These are phyloP conservation scores for Drosophila sproati DNA, from an alignment of 1,140 invertebrate genomes.

Conservation along the genomic window DNA sequence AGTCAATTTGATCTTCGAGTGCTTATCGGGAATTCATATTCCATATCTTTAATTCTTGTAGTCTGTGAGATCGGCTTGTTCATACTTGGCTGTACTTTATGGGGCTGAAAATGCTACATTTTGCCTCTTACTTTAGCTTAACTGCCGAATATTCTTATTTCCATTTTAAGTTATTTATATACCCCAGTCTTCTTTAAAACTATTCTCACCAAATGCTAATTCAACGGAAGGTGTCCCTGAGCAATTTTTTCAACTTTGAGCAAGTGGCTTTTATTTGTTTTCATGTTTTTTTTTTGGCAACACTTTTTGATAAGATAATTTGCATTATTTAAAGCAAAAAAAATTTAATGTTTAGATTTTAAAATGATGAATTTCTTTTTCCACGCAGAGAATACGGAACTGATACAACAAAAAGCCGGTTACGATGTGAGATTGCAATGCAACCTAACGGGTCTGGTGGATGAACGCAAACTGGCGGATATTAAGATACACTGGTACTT, in stretches of 20 bases:
- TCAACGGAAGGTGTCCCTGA: background rate
- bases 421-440: constrained; percentile 74
- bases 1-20: too few species aligned
- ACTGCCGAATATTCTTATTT: too few species aligned
- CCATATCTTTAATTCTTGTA: too few species aligned
- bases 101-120: too few species aligned
- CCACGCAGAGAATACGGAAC: constrained; percentile 69
- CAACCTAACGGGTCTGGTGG: constrained; percentile 67
- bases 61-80: too few species aligned
- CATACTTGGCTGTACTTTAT: too few species aligned
- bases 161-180: too few species aligned
- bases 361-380: constrained; percentile 7
- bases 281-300: constrained; percentile 41
- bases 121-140: too few species aligned
- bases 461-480: constrained; percentile 55
- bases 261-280: constrained; percentile 7
- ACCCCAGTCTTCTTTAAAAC: too few species aligned
- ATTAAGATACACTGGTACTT: constrained; percentile 80
- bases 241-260: background rate
- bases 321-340: constrained; percentile 53
- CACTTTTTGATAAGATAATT: constrained; percentile 54
- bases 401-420: constrained; percentile 74
- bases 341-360: constrained; percentile 14
- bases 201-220: too few species aligned
- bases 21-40: too few species aligned